Conservation (phyloP, 2,113 vertebrate genomes). For the Neogobius melanostomus region DNA sequence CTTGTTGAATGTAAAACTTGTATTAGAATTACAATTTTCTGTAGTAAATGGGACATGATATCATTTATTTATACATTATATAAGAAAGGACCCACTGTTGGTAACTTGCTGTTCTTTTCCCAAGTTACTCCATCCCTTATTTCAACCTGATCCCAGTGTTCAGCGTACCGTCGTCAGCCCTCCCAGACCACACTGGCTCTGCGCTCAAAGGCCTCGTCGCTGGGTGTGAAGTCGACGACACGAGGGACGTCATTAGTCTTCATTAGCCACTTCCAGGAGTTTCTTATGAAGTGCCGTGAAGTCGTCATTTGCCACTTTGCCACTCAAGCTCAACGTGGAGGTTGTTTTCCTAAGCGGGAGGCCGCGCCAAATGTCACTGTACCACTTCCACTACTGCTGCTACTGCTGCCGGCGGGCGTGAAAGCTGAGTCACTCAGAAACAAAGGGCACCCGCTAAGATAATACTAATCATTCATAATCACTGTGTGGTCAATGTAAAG, state of each 20-base stretch:
- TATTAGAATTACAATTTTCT: no score
- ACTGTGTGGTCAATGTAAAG: background rate
- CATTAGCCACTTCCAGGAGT: slow-evolving; percentile 82
- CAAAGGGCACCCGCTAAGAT: background rate
- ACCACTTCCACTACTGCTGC: slow-evolving; percentile 15
- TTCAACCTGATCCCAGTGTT: background rate
- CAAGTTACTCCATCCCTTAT: no score
- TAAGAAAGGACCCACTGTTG: no score
- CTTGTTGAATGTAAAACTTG: no score
- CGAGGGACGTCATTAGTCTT: slow-evolving; percentile 78
- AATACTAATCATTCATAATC: background rate
- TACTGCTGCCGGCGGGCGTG: background rate
- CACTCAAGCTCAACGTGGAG: slow-evolving; percentile 60
- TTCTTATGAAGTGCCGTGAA: slow-evolving; percentile 81
- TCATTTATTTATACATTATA: no score
- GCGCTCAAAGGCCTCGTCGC: slow-evolving; percentile 66
- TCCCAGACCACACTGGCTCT: slow-evolving; percentile 53
- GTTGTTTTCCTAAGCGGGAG: slow-evolving; percentile 73
- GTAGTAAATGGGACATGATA: no score
- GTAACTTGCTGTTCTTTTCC: background rate
- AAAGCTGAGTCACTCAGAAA: background rate
- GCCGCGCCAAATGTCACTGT: slow-evolving; percentile 70
- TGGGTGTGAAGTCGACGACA: slow-evolving; percentile 70
- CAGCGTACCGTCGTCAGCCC: slow-evolving; percentile 39
- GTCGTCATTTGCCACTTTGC: slow-evolving; percentile 75